Evolutionary conservation across 2,113 vertebrate species (phyloP).

Genomic region (Pluvianellus socialis): DNA sequence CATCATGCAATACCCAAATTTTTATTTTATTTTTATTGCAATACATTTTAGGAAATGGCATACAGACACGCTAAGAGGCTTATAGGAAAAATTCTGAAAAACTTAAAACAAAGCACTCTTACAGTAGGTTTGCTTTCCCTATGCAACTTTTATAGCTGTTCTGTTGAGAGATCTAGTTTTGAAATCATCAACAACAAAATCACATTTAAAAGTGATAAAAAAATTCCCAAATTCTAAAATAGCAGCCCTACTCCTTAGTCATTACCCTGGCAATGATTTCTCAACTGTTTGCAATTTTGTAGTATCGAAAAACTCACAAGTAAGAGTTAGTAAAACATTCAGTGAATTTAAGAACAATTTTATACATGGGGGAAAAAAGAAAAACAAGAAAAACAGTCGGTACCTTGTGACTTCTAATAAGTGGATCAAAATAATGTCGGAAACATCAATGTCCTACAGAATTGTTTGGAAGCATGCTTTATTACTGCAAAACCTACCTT

Average conservation of each 20-base stretch:
- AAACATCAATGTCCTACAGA: not conserved
- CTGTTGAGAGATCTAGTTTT: not conserved
- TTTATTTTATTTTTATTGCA: not conserved
- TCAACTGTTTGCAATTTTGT: not conserved
- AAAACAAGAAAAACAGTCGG: not conserved
- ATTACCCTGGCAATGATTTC: not conserved
- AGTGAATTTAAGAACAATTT: not conserved
- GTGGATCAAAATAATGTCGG: not conserved
- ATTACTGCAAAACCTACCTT: constrained; percentile 66
- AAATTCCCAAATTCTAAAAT: not conserved
- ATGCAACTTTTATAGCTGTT: not conserved
- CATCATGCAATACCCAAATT: not conserved
- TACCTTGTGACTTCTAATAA: not conserved
- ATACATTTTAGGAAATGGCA: not conserved
- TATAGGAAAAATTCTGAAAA: not conserved
- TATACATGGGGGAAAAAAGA: too few species aligned
- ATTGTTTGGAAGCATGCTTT: not conserved
- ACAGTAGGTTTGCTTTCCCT: not conserved
- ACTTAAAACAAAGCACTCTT: not conserved
- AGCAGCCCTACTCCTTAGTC: not conserved
- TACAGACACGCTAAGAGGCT: not conserved
- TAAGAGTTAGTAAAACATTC: not conserved
- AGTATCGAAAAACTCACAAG: not conserved
- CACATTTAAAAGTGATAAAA: not conserved
- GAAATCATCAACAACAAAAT: not conserved